Evolutionary conservation across 2,888 invertebrate species (phyloP).

Genomic region (Myathropa florea): DNA sequence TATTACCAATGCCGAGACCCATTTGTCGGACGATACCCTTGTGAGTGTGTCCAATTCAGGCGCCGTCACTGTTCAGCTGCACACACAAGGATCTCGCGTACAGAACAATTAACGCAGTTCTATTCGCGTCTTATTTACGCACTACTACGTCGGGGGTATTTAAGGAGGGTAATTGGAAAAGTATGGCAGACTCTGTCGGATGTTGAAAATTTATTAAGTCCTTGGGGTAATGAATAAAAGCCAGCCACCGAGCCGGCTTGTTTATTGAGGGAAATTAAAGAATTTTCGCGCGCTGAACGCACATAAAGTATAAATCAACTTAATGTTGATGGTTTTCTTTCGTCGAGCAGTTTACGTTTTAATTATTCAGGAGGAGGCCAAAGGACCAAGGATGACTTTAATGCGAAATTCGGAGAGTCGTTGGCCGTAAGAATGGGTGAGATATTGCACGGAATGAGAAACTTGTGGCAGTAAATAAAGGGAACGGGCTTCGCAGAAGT

Average conservation of each 20-base stretch:
- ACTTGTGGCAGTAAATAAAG: not conserved
- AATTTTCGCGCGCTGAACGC: constrained; percentile 26
- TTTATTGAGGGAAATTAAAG: constrained; percentile 57
- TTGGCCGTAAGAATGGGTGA: not conserved
- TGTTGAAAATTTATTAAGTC: constrained; percentile 63
- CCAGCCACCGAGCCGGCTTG: constrained; percentile 27
- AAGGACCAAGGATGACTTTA: not conserved
- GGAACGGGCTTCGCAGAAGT: not conserved
- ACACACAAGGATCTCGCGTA: constrained; percentile 18
- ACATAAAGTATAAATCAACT: constrained; percentile 60
- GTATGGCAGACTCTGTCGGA: constrained; percentile 53
- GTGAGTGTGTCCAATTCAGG: constrained; percentile 10
- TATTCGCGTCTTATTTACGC: constrained; percentile 69
- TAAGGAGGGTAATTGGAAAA: constrained; percentile 68
- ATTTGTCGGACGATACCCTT: constrained; percentile 50
- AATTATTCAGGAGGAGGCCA: constrained; percentile 20
- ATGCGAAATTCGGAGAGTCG: not conserved
- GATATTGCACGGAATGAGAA: not conserved
- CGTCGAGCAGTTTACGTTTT: constrained; percentile 35
- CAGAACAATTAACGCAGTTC: constrained; percentile 68
- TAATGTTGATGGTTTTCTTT: constrained; percentile 47
- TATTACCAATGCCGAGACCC: constrained; percentile 14
- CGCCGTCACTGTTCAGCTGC: not conserved
- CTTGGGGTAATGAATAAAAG: constrained; percentile 68
- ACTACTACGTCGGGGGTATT: constrained; percentile 63